Percentiles rank a stretch among this genome's conserved stretches.
Conservation (phyloP, 2,797 vertebrate species). For the Synanceia verrucosa region DNA sequence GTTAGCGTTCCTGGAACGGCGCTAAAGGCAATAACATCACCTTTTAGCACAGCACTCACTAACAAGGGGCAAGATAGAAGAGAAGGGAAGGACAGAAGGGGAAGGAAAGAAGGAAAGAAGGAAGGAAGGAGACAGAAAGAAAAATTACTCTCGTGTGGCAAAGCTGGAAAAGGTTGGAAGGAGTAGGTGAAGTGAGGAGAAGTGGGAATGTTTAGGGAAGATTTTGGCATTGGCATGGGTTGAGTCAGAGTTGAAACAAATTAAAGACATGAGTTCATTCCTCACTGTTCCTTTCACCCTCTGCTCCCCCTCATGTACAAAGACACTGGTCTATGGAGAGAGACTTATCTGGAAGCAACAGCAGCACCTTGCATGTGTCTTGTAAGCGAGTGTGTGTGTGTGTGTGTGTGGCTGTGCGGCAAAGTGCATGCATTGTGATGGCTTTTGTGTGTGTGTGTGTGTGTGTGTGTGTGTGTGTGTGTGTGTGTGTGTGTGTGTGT, state of each 20-base stretch:
- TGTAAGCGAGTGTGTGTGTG: slow-evolving; percentile 5
- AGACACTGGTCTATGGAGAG: slow-evolving; percentile 67
- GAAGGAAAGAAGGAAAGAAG: slow-evolving; percentile 16
- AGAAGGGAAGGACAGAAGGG: background rate
- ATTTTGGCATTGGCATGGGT: slow-evolving; percentile 26
- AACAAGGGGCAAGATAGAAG: slow-evolving; percentile 45
- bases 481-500: background rate
- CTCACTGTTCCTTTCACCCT: slow-evolving; percentile 55
- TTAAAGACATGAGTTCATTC: slow-evolving; percentile 70
- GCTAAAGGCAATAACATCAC: slow-evolving; percentile 75
- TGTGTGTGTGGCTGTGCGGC: slow-evolving; percentile 1
- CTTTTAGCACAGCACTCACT: slow-evolving; percentile 67
- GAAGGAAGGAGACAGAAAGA: slow-evolving; percentile 11
- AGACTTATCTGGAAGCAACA: slow-evolving; percentile 77
- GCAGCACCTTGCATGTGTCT: slow-evolving; percentile 51
- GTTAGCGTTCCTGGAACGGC: slow-evolving; percentile 76
- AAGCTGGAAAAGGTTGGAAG: slow-evolving; percentile 8
- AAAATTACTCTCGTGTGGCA: slow-evolving; percentile 27
- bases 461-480: slow-evolving; percentile 16
- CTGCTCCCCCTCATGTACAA: slow-evolving; percentile 64
- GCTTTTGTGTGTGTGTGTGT: too few relatives aligned
- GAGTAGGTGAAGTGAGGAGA: slow-evolving; percentile 24
- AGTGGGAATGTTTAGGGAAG: slow-evolving; percentile 48
- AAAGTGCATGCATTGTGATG: background rate
- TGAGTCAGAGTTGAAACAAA: slow-evolving; percentile 72